Evolutionary conservation across 2,888 invertebrate genomes (phyloP), one percentile per base, ranked within the genome.

Genomic region (Spodoptera littoralis): DNA sequence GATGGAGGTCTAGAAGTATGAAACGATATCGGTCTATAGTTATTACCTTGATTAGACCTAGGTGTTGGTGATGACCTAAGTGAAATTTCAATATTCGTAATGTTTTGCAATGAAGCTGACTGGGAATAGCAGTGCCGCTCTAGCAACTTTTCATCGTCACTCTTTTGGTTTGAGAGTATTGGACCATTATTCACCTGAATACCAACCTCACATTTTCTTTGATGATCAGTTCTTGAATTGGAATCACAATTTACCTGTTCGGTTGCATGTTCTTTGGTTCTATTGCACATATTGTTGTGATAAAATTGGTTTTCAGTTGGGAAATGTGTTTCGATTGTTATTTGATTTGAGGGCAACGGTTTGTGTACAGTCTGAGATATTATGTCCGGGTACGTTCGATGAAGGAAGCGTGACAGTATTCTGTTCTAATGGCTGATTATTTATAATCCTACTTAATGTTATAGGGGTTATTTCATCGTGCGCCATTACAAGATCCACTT

Each of bases 401-500:
- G 82, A 71, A 48, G 84, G 77, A 13, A 84, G 80, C 55, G 80
- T 79, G n/a, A 82, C 67, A 47, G 82, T 67, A 59, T 82, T 84
- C 51, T 86, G 86, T 79, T 93, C 93, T 66, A 76, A 78, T 48
- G 79, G 70, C 67, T 92, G 92, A 76, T 84, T 92, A 62, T 90
- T 92, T 73, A 93, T 92, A 46, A 94, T 92, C 77, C 92, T 88
- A 78, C 90, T 92, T 66, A 95, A 84, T 9, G 92, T 93, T 60
- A 96, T 90, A 1, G 96, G 95, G 36, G 95, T 94, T 58, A 96
- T 94, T 90, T 96, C 96, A 76, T 96, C 96, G 77, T 96, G 96
- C 8, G 96, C 96, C 92, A 96, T 96, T 22, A 96, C 96, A 60
- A 96, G 91, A 79, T 96, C 96, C 41, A 96, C 96, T 86, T 94